Evolutionary conservation across 1,140 invertebrate genomes (phyloP), one percentile per base, ranked within the genome.

Genomic region (Sarcophaga peregrina): DNA sequence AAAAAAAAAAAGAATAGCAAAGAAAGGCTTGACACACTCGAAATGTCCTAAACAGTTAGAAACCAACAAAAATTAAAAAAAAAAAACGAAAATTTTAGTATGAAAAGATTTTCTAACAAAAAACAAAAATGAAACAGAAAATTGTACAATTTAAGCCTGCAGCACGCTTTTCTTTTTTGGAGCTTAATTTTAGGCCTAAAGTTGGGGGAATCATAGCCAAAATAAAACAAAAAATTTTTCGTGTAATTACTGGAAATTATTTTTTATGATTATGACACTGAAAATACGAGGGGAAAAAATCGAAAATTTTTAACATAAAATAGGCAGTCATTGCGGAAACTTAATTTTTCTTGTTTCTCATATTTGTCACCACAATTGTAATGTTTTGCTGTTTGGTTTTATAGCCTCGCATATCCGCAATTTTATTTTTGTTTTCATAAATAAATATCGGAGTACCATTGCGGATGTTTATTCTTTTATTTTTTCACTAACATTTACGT

Each of bases 1-100:
- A n/a, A 37, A 37, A 37, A 37, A 37, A 37, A 37, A 37, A 37
- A 2, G 4, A 4, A 37, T 2, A 2, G 25, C 1, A 37, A 37
- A 37, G 25, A 78, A 78, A 78, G 75, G 75, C 75, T 78, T 78
- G 75, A 78, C 75, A 78, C 75, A 78, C 47, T 78, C 47, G 75
- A 78, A 78, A 78, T 78, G 75, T 78, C 75, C 75, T 25, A 25
- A 78, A 78, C 75, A 52, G 75, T 78, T 20, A 76, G 46, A 46
- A 45, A 78, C 20, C n/a, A 20, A 68, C 17, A 68, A 68, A 20
- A 25, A 20, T 20, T 1, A 1, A 15, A 58, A 15, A 58, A 54
- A 54, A 58, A 58, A 58, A 58, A 58, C 15, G 1, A 37, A 37
- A 37, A 37, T 37, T 37, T 37, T 1, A 37, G 25, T 37, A 37